Conservation (phyloP, 2,113 vertebrate genomes). For the Centropus bengalensis region DNA sequence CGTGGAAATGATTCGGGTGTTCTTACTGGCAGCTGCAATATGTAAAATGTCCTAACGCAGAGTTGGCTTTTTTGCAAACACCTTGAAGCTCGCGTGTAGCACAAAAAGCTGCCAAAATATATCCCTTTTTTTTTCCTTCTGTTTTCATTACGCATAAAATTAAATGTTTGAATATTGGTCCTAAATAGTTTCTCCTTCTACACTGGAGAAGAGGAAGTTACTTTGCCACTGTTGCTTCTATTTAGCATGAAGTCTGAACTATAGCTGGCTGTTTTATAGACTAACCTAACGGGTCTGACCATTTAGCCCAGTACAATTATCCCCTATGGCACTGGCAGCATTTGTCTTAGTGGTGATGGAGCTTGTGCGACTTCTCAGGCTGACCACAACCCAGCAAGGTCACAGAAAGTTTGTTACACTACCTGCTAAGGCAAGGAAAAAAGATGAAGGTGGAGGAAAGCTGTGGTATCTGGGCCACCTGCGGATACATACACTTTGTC, state of each 20-base stretch:
- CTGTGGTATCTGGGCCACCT: neutral
- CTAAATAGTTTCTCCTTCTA: neutral
- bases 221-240: neutral
- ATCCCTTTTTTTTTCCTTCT: neutral
- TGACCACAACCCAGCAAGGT: no score
- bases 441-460: neutral
- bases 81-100: neutral
- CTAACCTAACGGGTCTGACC: neutral
- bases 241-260: neutral
- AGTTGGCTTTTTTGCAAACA: neutral
- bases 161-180: neutral
- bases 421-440: neutral
- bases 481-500: neutral
- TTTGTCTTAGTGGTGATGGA: neutral
- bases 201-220: neutral
- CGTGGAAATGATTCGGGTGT: neutral
- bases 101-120: neutral
- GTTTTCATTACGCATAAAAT: neutral
- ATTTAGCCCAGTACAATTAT: neutral
- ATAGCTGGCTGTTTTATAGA: neutral
- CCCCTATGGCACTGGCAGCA: neutral
- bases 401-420: neutral
- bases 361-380: neutral
- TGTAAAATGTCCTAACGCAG: neutral
- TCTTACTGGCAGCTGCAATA: neutral